Evolutionary conservation across 2,113 vertebrate species (phyloP), one percentile per base, ranked within the genome.

Genomic region (Poeciliopsis occidentalis): DNA sequence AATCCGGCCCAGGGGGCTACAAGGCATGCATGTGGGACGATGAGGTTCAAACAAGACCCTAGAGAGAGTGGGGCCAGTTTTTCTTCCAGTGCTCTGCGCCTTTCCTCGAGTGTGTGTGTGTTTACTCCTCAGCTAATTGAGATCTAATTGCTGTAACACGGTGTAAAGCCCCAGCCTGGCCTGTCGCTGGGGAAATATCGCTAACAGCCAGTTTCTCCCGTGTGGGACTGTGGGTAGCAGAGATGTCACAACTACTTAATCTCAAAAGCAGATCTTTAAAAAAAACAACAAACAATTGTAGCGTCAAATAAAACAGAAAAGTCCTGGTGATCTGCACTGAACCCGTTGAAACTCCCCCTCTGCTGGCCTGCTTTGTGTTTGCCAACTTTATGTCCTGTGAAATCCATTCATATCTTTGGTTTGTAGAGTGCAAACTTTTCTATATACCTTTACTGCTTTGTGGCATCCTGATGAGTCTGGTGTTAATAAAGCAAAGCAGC

Each of bases 51-150:
- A 93, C 90, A 76, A 90, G 92, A 75, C 92, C 87, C 84, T 54
- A 26, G 86, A 85, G 91, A 87, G 60, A 76, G 24, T 51, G 11
- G 19, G 60, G 60, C 22, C 78, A 57, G 65, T 73, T 77, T 80
- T 82, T 88, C 85, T 57, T 73, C 64, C 66, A 64, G 29, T 37
- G 27, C 69, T 17, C 54, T 29, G 51, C 69, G 10, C 67, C 71
- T 68, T 29, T 60, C 60, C 67, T 27, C 67, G 69, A 30, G 37
- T 8, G 47, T 54, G 29, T 57, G 27, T 57, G 27, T 82, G 92
- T 92, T 91, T 91, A 89, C 88, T 87, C 73, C 71, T 54, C 3
- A 64, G 91, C 88, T 93, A 93, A 93, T 93, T 93, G 87, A 91
- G 91, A 87, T 70, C 87, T 93, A 93, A 91, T 93, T 93, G 91